Conservation (phyloP, 1,140 invertebrate species). For the Bicyclus anynana region DNA sequence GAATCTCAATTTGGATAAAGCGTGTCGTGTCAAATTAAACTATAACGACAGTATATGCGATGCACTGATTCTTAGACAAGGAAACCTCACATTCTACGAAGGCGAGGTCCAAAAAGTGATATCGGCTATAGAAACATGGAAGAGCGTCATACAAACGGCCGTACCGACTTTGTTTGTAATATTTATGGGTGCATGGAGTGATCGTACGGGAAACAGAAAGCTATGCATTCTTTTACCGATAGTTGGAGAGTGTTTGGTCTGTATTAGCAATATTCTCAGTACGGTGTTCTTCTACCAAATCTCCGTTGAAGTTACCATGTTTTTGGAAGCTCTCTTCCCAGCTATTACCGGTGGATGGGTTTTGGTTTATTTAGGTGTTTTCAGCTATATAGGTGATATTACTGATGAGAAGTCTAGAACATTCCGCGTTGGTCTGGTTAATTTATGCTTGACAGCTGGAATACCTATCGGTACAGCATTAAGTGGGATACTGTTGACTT, state of each 20-base stretch:
- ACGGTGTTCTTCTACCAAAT: slow-evolving; percentile 75
- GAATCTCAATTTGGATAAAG: slow-evolving; percentile 80
- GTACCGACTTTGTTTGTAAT: slow-evolving; percentile 78
- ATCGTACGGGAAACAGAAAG: slow-evolving; percentile 79
- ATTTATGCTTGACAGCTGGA: slow-evolving; percentile 74
- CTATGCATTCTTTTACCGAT: slow-evolving; percentile 77
- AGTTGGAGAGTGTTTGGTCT: slow-evolving; percentile 72
- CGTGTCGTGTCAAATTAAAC: slow-evolving; percentile 78
- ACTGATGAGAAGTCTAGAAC: slow-evolving; percentile 77
- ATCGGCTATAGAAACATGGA: slow-evolving; percentile 76
- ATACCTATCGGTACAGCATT: slow-evolving; percentile 68
- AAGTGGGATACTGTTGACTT: slow-evolving; percentile 66
- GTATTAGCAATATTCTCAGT: slow-evolving; percentile 73
- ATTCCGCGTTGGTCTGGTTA: slow-evolving; percentile 76
- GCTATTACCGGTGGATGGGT: slow-evolving; percentile 78
- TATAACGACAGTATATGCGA: slow-evolving; percentile 76
- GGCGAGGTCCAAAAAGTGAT: slow-evolving; percentile 76
- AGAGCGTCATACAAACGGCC: slow-evolving; percentile 77
- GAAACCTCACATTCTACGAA: slow-evolving; percentile 65
- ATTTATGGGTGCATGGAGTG: slow-evolving; percentile 81
- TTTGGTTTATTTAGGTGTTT: slow-evolving; percentile 77
- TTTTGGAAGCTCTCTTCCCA: slow-evolving; percentile 76
- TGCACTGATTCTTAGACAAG: slow-evolving; percentile 63
- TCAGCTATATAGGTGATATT: slow-evolving; percentile 79
- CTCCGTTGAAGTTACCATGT: slow-evolving; percentile 75